Evolutionary conservation across 2,797 vertebrate species (phyloP).

Genomic region (Potorous gilbertii): DNA sequence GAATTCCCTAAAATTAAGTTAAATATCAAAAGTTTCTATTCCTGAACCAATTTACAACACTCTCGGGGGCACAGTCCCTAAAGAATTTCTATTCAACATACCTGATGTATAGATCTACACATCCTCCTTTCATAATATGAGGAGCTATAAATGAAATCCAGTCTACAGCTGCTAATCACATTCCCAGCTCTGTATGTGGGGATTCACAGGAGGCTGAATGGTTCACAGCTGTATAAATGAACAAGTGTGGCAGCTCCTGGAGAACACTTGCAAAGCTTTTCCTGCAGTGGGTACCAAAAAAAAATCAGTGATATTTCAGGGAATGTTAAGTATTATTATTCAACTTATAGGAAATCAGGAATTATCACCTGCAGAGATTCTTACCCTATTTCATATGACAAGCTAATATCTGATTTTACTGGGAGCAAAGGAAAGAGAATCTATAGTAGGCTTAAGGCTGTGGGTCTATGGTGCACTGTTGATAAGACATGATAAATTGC

Average conservation of each 20-base stretch:
- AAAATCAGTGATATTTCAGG: background rate
- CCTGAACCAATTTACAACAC: background rate
- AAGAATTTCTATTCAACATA: background rate
- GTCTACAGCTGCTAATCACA: background rate
- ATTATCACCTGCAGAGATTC: background rate
- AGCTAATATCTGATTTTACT: background rate
- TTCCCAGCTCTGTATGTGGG: background rate
- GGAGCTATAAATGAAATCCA: background rate
- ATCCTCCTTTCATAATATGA: background rate
- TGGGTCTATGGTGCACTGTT: background rate
- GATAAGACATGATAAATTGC: background rate
- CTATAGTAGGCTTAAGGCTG: background rate
- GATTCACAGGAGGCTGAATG: background rate
- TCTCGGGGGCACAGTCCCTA: background rate
- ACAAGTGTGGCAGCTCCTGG: background rate
- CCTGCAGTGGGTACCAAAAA: conserved; percentile 29
- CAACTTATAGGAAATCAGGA: background rate
- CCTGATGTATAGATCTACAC: background rate
- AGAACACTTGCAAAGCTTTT: conserved; percentile 8
- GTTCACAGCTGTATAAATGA: background rate
- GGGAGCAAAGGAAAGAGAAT: background rate
- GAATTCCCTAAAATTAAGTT: background rate
- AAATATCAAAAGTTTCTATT: background rate
- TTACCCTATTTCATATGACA: background rate
- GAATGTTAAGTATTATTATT: background rate